phyloP scores from a whole-genome alignment of 2,797 vertebrate species.

The Capromys pilorides region DNA sequence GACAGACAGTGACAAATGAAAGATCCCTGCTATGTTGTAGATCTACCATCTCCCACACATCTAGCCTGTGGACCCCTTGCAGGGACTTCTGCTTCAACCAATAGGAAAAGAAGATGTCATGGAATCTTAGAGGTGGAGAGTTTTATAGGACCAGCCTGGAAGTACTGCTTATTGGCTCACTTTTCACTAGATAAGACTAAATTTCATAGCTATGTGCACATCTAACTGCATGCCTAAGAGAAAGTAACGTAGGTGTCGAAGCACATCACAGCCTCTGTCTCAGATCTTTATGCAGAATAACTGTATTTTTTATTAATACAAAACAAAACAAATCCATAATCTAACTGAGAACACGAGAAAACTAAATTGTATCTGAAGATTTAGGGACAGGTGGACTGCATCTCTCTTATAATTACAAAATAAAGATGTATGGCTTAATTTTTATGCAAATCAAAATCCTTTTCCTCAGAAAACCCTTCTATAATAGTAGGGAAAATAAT shows the following conservation, averaged over 20 bases:
- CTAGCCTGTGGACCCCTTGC: not conserved
- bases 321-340: slow-evolving; percentile 21
- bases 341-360: slow-evolving; percentile 25
- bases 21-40: not conserved
- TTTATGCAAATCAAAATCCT: slow-evolving; percentile 36
- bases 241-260: not conserved
- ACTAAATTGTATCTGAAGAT: not conserved
- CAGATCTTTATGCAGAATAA: not conserved
- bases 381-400: not conserved
- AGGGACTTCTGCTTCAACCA: not conserved
- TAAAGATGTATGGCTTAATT: not conserved
- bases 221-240: not conserved
- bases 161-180: not conserved
- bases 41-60: not conserved
- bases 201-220: not conserved
- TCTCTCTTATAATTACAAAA: slow-evolving; percentile 22
- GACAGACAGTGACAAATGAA: not conserved
- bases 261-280: not conserved
- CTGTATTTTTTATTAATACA: slow-evolving; percentile 1
- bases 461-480: not conserved
- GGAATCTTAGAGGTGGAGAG: not conserved
- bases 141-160: not conserved
- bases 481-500: not conserved
- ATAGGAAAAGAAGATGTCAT: not conserved
- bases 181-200: not conserved